Evolutionary conservation across 2,113 vertebrate species (phyloP).

Genomic region (Stigmatopora argus): DNA sequence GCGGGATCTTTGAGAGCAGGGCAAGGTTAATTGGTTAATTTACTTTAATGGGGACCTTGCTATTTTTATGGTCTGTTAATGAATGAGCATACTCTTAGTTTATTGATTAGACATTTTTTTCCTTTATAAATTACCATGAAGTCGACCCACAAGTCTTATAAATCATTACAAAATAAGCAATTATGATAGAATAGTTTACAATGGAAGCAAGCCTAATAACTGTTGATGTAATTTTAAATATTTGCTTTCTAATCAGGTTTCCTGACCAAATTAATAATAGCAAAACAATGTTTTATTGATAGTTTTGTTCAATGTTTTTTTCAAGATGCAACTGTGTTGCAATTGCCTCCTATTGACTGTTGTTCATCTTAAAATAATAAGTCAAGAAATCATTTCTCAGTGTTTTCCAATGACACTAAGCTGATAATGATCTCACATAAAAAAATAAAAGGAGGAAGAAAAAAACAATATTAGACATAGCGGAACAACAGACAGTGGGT

Average conservation of each 20-base stretch:
- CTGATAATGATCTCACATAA: conserved; percentile 28
- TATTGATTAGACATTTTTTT: conserved; percentile 48
- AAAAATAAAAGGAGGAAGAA: conserved; percentile 12
- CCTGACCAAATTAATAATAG: too few species aligned
- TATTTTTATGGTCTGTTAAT: conserved; percentile 53
- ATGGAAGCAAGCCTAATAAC: too few species aligned
- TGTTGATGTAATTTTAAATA: not conserved
- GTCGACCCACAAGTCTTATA: not conserved
- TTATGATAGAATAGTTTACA: not conserved
- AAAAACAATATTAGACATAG: conserved; percentile 11
- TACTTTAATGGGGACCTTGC: conserved; percentile 51
- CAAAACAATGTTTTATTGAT: too few species aligned
- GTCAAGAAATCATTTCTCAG: not conserved
- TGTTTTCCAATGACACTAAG: conserved; percentile 17
- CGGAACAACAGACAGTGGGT: conserved; percentile 2
- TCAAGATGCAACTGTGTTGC: too few species aligned
- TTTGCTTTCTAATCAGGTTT: not conserved
- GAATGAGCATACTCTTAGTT: conserved; percentile 48
- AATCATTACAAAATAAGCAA: not conserved
- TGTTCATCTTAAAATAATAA: not conserved
- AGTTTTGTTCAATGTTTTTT: too few species aligned
- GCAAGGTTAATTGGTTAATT: conserved; percentile 61
- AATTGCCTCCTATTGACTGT: too few species aligned
- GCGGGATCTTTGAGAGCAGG: conserved; percentile 49
- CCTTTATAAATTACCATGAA: too few species aligned